Evolutionary conservation across 2,113 vertebrate species (phyloP), one percentile per base, ranked within the genome.

Genomic region (Philantomba maxwellii): DNA sequence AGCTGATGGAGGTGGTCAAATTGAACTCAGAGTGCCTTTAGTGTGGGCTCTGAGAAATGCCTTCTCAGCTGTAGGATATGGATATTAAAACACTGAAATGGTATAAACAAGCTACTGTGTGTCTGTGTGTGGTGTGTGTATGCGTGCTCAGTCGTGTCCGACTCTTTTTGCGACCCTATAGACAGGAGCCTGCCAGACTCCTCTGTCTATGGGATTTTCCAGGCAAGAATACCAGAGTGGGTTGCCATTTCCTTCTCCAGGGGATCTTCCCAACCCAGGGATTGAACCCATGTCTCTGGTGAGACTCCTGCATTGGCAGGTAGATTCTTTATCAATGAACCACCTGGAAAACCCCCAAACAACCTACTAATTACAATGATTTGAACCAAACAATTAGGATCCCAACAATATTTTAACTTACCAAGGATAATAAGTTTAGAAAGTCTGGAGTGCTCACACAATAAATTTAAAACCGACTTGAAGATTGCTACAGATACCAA

Each of bases 361-460:
- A 66, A n/a, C 25, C 43, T 11, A 19, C 43, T 66, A 75, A 55
- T 17, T 4, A 60, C n/a, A 73, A 14, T 26, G 51, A 36, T 78
- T 23, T 73, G 45, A 92, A 64, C 21, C 28, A 33, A 47, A 87
- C 9, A 64, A 64, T 47, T 33, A 58, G 13, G 82, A 92, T 51
- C 55, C 51, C 55, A 80, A 36, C 30, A 23, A 28, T 36, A 49
- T 66, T 96, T 96, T 93, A 73, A 98, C 99, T 98, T 98, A 99
- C 99, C 99, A 75, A 99, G 97, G 88, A 99, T 97, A 95, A 99
- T 97, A 82, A 99, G 98, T 96, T 99, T 99, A 43, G 98, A 98
- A 88, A 99, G 99, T 62, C 96, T 95, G 97, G 99, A 98, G 82
- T 99, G 95, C 1, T 98, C 80, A 93, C 97, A 92, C 39, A 99